These are phyloP conservation scores for Rosalia funebris DNA, from an alignment of 2,888 invertebrate genomes.

Conservation along the genomic window DNA sequence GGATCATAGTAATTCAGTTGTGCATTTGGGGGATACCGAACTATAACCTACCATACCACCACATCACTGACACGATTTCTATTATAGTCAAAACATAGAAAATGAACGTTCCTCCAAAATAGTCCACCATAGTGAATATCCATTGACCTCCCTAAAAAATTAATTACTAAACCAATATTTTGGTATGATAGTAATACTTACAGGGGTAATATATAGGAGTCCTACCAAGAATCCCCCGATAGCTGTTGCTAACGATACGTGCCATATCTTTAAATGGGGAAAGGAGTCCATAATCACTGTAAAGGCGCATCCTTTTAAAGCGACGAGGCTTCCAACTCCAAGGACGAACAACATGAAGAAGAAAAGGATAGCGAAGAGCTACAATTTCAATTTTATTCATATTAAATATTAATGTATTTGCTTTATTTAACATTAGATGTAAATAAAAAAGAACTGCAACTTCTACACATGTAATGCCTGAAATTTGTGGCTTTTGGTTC, in stretches of 20 bases:
- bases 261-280: constrained; percentile 70
- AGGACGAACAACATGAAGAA: constrained; percentile 82
- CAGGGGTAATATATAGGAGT: constrained; percentile 79
- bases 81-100: constrained; percentile 69
- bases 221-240: constrained; percentile 75
- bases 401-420: too few species aligned
- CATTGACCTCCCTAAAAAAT: constrained; percentile 69
- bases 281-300: constrained; percentile 76
- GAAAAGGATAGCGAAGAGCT: constrained; percentile 79
- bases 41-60: constrained; percentile 49
- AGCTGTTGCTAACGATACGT: constrained; percentile 66
- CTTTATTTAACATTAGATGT: too few species aligned
- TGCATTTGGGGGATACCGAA: not conserved
- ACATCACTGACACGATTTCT: constrained; percentile 63
- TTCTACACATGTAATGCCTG: too few species aligned
- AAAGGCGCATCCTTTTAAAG: constrained; percentile 75
- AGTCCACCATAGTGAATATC: constrained; percentile 69
- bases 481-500: too few species aligned
- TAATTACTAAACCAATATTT: not conserved
- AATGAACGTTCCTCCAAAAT: constrained; percentile 71
- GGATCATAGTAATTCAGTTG: too few species aligned
- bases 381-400: too few species aligned
- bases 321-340: constrained; percentile 78
- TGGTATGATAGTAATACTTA: constrained; percentile 59
- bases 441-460: too few species aligned